phyloP scores from a whole-genome alignment of 2,797 vertebrate species.

The Enteromius fasciolatus region DNA sequence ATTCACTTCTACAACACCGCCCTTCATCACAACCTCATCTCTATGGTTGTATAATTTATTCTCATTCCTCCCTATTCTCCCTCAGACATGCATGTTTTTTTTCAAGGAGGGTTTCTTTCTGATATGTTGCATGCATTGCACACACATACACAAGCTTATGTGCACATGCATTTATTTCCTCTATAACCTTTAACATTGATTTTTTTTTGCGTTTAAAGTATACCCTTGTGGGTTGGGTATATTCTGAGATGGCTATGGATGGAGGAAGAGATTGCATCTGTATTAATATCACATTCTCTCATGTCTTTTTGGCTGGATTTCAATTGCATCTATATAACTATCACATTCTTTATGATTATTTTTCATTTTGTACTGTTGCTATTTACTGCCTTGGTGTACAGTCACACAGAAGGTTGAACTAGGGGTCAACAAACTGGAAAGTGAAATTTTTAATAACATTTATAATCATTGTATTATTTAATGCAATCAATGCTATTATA shows the following conservation, averaged over 20 bases:
- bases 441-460: not conserved
- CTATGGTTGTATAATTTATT: not conserved
- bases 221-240: not conserved
- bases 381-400: not conserved
- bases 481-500: not conserved
- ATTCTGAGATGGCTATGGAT: constrained; percentile 21
- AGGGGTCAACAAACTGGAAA: not conserved
- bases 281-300: not conserved
- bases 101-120: constrained; percentile 59
- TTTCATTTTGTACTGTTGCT: not conserved
- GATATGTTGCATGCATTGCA: constrained; percentile 1
- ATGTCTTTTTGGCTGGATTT: not conserved
- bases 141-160: constrained; percentile 10
- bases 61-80: not conserved
- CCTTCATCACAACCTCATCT: constrained; percentile 29
- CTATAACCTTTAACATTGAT: constrained; percentile 40
- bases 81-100: constrained; percentile 59
- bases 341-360: not conserved
- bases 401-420: not conserved
- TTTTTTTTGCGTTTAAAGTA: constrained; percentile 5
- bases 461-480: not conserved
- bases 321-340: not conserved
- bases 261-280: not conserved
- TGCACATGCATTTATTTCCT: constrained; percentile 41
- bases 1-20: constrained; percentile 17